phyloP scores from a whole-genome alignment of 2,888 invertebrate species.

The Callyntrura sp. region DNA sequence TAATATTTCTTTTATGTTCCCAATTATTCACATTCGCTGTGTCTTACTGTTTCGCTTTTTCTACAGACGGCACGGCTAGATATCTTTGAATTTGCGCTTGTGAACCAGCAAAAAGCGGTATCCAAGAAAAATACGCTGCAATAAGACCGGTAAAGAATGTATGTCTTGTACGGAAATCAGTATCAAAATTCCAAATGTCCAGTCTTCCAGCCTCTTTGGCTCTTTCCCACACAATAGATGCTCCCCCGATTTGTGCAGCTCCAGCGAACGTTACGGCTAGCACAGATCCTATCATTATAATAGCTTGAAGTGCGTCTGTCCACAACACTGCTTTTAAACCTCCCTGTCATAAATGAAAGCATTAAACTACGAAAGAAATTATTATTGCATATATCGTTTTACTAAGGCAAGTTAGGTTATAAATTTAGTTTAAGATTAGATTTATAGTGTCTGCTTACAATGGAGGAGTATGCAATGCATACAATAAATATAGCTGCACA shows the following conservation, averaged over 20 bases:
- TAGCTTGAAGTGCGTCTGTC: constrained; percentile 80
- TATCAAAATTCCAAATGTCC: too few species aligned
- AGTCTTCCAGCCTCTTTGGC: too few species aligned
- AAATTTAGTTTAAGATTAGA: too few species aligned
- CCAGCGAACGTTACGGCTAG: constrained; percentile 74
- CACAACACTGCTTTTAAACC: constrained; percentile 78
- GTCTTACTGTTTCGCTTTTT: too few species aligned
- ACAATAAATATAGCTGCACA: constrained; percentile 76
- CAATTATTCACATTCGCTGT: too few species aligned
- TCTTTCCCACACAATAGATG: constrained; percentile 67
- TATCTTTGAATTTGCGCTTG: constrained; percentile 82
- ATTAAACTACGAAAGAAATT: too few species aligned
- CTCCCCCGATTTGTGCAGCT: constrained; percentile 79
- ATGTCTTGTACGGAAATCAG: constrained; percentile 77
- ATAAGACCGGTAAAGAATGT: constrained; percentile 79
- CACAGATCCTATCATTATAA: constrained; percentile 77
- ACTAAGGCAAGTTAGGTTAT: too few species aligned
- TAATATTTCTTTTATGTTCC: too few species aligned
- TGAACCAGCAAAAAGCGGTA: constrained; percentile 79
- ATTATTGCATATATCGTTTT: too few species aligned
- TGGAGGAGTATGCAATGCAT: constrained; percentile 78
- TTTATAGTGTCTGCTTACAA: constrained; percentile 72
- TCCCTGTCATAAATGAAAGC: constrained; percentile 69
- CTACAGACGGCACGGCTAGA: constrained; percentile 81
- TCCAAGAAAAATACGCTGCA: constrained; percentile 80